Percentiles rank a stretch among this genome's conserved stretches.
These are phyloP conservation scores for Borostomias antarcticus DNA, from an alignment of 2,797 vertebrate genomes.

Conservation along the genomic window DNA sequence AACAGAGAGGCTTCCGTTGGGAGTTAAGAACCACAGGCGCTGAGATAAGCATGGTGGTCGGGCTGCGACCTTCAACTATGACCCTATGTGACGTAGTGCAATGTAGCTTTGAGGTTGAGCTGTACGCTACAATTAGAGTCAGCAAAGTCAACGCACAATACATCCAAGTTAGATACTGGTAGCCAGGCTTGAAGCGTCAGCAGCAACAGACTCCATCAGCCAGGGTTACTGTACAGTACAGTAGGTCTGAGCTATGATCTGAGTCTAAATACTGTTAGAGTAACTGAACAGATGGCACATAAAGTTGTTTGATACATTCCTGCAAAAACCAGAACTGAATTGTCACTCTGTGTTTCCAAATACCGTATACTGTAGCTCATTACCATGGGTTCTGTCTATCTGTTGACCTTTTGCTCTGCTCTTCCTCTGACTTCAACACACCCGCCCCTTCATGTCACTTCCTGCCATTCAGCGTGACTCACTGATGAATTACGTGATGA, in stretches of 20 bases:
- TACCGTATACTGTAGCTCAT: background rate
- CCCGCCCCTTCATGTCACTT: too few relatives aligned
- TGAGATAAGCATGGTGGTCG: background rate
- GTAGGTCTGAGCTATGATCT: too few relatives aligned
- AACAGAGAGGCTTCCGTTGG: background rate
- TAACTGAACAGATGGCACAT: background rate
- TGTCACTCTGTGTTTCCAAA: background rate
- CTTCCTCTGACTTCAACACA: background rate
- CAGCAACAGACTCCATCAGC: too few relatives aligned
- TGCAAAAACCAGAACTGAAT: too few relatives aligned
- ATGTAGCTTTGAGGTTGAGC: conserved; percentile 3
- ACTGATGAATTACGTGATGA: background rate
- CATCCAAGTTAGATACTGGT: background rate
- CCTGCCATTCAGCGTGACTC: too few relatives aligned
- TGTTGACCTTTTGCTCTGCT: background rate
- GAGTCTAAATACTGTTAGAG: background rate
- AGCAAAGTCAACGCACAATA: background rate
- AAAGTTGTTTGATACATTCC: too few relatives aligned
- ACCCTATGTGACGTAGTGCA: background rate
- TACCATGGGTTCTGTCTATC: background rate
- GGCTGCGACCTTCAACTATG: background rate
- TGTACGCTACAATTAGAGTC: background rate
- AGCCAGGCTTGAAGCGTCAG: background rate
- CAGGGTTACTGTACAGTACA: too few relatives aligned
- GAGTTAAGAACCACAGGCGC: background rate